Evolutionary conservation across 2,888 invertebrate species (phyloP).

Genomic region (Alitta virens): DNA sequence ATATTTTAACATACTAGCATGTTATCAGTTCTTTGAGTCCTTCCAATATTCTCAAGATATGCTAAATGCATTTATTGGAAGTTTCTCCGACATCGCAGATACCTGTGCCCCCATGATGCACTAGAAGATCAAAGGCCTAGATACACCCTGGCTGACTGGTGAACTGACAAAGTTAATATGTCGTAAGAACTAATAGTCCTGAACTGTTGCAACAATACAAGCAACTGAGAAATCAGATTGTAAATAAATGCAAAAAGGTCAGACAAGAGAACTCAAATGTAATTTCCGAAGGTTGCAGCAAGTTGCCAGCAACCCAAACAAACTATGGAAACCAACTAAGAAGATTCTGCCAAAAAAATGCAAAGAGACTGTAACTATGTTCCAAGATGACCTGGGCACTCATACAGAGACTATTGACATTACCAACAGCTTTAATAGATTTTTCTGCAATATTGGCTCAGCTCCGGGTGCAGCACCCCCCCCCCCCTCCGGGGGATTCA

Average conservation of each 20-base stretch:
- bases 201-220: background rate
- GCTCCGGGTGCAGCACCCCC: background rate
- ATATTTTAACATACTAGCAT: no score
- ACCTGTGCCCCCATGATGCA: constrained; percentile 1
- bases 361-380: background rate
- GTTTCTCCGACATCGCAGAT: background rate
- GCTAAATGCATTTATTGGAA: background rate
- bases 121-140: background rate
- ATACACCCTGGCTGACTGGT: background rate
- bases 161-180: background rate
- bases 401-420: background rate
- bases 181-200: background rate
- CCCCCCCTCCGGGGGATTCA: background rate
- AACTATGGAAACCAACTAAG: background rate
- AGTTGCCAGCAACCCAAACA: background rate
- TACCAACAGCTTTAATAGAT: background rate
- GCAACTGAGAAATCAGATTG: background rate
- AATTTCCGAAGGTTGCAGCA: background rate
- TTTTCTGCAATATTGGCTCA: background rate
- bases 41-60: background rate
- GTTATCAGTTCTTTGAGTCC: no score
- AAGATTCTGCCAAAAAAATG: background rate
- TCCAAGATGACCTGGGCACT: background rate
- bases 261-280: background rate
- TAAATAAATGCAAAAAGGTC: background rate